phyloP scores from a whole-genome alignment of 2,888 invertebrate genomes.

The Hydraecia micacea region DNA sequence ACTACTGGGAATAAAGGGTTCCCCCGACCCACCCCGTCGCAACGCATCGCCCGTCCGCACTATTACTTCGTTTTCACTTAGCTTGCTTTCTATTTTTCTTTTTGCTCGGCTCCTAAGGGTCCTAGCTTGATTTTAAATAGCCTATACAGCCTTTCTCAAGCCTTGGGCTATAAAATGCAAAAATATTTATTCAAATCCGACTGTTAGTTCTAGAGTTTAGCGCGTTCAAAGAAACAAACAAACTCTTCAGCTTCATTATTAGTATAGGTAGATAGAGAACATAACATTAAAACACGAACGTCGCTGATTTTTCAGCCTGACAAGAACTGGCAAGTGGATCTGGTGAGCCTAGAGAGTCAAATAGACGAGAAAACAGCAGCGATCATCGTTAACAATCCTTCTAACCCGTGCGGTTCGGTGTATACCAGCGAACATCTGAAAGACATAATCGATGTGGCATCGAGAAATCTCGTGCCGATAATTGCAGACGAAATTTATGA shows the following conservation, averaged over 20 bases:
- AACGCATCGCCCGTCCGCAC: too few relatives aligned
- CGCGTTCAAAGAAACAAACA: background rate
- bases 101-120: background rate
- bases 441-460: slow-evolving; percentile 95
- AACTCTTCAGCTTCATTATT: background rate
- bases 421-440: slow-evolving; percentile 94
- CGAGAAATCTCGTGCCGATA: slow-evolving; percentile 94
- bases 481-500: slow-evolving; percentile 99
- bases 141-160: background rate
- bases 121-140: background rate
- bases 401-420: slow-evolving; percentile 99
- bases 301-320: slow-evolving; percentile 91
- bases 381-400: slow-evolving; percentile 98
- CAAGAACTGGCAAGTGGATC: slow-evolving; percentile 96
- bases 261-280: background rate
- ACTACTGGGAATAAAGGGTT: too few relatives aligned
- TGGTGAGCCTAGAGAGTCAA: slow-evolving; percentile 95
- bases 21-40: too few relatives aligned
- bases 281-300: background rate
- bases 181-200: background rate
- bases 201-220: background rate
- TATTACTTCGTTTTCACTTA: background rate
- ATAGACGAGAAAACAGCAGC: slow-evolving; percentile 97
- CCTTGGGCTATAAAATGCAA: background rate
- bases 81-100: background rate